Percentiles rank a stretch among this genome's conserved stretches.
Evolutionary conservation across 2,113 vertebrate genomes (phyloP).

Genomic region (Dicaeum eximium): DNA sequence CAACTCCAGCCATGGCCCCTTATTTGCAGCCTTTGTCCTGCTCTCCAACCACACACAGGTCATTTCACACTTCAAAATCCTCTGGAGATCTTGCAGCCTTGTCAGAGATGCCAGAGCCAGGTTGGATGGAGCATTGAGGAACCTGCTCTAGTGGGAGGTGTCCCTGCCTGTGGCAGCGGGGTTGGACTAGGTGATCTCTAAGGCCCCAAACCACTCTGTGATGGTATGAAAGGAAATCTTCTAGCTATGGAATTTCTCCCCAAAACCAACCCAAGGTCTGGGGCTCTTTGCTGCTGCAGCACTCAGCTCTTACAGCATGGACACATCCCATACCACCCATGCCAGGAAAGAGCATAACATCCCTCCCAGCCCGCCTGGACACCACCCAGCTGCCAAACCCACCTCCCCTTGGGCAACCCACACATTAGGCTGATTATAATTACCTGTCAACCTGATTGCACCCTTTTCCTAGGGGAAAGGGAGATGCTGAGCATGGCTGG

Average conservation of each 20-base stretch:
- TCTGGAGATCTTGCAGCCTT: neutral
- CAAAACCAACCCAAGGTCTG: neutral
- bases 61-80: neutral
- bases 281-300: neutral
- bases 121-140: neutral
- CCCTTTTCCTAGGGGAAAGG: neutral
- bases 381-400: neutral
- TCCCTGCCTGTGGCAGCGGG: neutral
- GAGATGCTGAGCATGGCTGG: neutral
- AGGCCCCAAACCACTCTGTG: neutral
- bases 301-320: neutral
- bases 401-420: accelerated
- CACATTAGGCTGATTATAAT: neutral
- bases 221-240: neutral
- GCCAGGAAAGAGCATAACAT: neutral
- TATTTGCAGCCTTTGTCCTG: neutral
- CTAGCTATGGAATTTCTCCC: neutral
- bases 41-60: neutral
- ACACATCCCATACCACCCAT: neutral
- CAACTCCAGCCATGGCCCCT: neutral
- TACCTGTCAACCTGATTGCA: neutral
- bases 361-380: neutral
- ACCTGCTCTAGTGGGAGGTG: neutral
- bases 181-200: neutral
- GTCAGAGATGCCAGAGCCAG: neutral